These are phyloP conservation scores for Ellobium chinense DNA, from an alignment of 2,888 invertebrate genomes.

Conservation along the genomic window DNA sequence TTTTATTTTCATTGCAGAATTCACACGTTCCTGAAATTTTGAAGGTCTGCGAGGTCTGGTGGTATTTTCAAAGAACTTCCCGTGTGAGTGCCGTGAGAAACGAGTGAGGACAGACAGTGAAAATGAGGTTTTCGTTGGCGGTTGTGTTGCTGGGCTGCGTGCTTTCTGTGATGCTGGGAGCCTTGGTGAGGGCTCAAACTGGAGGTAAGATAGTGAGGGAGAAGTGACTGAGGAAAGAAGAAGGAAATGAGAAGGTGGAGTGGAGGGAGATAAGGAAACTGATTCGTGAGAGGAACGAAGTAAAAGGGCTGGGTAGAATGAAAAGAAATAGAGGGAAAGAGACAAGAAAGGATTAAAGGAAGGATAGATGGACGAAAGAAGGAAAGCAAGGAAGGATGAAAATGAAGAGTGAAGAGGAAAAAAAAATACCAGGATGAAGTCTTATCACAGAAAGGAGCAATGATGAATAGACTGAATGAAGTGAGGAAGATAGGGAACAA, in stretches of 20 bases:
- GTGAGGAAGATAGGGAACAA: not conserved
- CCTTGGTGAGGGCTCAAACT: no score
- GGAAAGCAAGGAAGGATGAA: not conserved
- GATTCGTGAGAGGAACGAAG: no score
- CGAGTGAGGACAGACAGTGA: no score
- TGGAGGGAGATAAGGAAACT: not conserved
- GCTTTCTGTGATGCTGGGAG: no score
- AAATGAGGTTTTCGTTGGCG: no score
- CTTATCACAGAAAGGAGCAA: not conserved
- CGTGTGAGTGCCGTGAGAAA: no score
- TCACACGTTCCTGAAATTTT: no score
- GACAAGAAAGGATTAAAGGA: not conserved
- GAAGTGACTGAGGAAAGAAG: not conserved
- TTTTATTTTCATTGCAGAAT: no score
- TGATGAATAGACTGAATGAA: not conserved
- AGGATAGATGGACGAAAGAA: not conserved
- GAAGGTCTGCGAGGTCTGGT: no score
- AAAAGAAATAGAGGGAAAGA: not conserved
- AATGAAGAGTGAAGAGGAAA: not conserved
- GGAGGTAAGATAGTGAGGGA: not conserved
- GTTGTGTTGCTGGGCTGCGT: no score
- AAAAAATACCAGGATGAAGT: not conserved
- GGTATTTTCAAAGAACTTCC: no score
- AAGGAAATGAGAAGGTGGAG: not conserved
- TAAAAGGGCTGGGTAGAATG: not conserved